phyloP scores from a whole-genome alignment of 2,888 invertebrate genomes.

The Orthosia gracilis region DNA sequence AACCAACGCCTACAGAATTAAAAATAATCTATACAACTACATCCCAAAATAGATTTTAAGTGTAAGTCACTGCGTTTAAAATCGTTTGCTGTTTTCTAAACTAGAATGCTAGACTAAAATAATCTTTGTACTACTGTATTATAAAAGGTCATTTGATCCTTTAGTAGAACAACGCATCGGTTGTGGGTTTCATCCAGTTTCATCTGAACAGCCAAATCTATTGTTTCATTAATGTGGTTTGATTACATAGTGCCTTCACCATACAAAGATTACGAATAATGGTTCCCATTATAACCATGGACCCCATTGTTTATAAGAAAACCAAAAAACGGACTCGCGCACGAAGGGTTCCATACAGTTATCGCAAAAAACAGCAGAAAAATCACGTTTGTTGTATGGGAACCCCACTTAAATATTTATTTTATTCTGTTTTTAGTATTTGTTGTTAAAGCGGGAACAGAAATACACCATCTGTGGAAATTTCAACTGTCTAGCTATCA shows the following conservation, averaged over 20 bases:
- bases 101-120: conserved; percentile 49
- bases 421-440: no score
- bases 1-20: conserved; percentile 46
- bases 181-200: conserved; percentile 35
- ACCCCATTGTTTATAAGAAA: background rate
- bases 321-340: no score
- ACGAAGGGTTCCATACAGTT: no score
- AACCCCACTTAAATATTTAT: no score
- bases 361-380: no score
- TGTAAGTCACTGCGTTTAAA: background rate
- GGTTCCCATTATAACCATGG: background rate
- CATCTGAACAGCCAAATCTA: background rate
- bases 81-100: conserved; percentile 1
- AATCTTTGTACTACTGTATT: conserved; percentile 29
- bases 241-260: background rate
- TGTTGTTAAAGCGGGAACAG: no score
- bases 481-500: no score
- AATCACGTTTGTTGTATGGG: no score
- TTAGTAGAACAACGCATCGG: conserved; percentile 17
- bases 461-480: no score
- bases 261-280: background rate
- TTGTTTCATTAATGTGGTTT: conserved; percentile 4
- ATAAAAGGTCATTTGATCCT: conserved; percentile 54
- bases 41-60: conserved; percentile 8
- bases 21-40: background rate